These are phyloP conservation scores for Ranitomeya variabilis DNA, from an alignment of 2,113 vertebrate genomes.

Conservation along the genomic window DNA sequence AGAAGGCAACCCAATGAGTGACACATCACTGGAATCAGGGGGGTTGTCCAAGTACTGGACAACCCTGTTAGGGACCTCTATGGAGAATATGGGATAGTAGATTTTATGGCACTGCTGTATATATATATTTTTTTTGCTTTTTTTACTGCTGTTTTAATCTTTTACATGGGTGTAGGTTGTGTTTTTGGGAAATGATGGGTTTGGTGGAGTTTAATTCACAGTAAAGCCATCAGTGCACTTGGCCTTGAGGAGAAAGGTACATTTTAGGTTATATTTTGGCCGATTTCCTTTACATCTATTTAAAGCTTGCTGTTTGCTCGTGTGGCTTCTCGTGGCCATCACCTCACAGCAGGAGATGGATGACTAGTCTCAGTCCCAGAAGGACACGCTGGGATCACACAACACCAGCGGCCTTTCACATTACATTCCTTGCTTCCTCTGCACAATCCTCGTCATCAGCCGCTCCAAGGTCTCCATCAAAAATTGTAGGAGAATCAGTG, in stretches of 20 bases:
- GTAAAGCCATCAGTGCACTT: neutral
- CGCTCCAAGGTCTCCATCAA: neutral
- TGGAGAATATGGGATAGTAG: neutral
- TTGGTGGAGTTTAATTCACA: neutral
- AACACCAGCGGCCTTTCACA: neutral
- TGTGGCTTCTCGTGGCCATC: neutral
- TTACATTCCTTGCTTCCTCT: neutral
- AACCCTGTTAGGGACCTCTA: too few relatives aligned
- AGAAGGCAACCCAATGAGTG: too few relatives aligned
- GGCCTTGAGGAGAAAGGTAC: neutral
- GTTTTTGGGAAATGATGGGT: neutral
- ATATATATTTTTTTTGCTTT: neutral
- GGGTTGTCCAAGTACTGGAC: too few relatives aligned
- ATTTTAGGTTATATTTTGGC: neutral
- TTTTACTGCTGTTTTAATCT: neutral
- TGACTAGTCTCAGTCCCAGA: neutral
- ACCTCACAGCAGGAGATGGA: slow-evolving; percentile 10
- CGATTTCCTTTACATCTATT: neutral
- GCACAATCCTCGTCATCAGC: slow-evolving; percentile 1
- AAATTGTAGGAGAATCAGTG: neutral
- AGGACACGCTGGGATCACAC: neutral
- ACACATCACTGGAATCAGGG: too few relatives aligned
- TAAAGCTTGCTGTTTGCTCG: neutral
- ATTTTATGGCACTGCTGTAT: neutral
- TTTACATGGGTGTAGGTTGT: neutral